A percentile compares a stretch with the other conserved stretches of the same genome.
Conservation (phyloP, 1,140 invertebrate genomes). For the Oncopeltus fasciatus region DNA sequence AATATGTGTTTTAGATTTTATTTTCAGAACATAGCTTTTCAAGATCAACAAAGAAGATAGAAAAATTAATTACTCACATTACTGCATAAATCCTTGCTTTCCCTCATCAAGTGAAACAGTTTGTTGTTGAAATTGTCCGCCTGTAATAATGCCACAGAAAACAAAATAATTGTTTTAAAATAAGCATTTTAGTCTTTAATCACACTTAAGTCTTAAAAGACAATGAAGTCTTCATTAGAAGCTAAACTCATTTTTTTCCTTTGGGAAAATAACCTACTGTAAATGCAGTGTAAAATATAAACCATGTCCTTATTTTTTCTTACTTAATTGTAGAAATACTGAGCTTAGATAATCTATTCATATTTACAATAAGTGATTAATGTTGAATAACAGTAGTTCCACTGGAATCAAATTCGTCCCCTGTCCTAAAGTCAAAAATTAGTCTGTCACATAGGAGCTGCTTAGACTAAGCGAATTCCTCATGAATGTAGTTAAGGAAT, state of each 20-base stretch:
- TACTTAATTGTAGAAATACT: neutral
- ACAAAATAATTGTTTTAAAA: neutral
- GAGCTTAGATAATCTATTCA: no score
- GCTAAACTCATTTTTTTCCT: neutral
- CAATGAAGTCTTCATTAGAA: neutral
- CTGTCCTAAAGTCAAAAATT: no score
- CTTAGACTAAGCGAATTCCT: no score
- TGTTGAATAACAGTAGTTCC: no score
- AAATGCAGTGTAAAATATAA: neutral
- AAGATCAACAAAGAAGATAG: neutral
- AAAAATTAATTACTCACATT: constrained; percentile 7
- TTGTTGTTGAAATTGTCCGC: constrained; percentile 11
- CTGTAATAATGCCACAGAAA: no score
- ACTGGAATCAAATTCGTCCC: no score
- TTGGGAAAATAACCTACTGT: neutral
- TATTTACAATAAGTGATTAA: no score
- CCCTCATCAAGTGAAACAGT: constrained; percentile 12
- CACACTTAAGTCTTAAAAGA: neutral
- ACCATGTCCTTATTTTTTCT: neutral
- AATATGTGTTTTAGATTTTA: neutral
- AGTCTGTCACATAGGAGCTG: no score
- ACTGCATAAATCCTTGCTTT: constrained; percentile 14
- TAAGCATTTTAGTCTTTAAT: neutral
- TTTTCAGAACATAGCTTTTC: neutral
- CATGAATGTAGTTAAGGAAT: no score